Base-by-base conservation (phyloP, 1,140 invertebrate species). In the Cardiocondyla obscurior region DNA sequence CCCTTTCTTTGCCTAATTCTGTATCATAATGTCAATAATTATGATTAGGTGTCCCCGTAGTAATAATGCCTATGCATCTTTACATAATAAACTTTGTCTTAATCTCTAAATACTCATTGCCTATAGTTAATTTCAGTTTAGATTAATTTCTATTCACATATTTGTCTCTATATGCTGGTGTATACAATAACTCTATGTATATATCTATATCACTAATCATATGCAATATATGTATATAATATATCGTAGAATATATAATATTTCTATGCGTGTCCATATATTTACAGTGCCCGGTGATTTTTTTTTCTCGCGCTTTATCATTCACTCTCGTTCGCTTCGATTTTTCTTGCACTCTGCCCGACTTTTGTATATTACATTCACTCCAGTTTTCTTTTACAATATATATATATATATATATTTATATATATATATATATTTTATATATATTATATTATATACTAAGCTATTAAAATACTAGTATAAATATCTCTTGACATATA, bases 391-490 rank as follows among this genome's bases (percentile, higher is more conserved):
- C 39, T 83, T 76, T 85, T 57, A 70, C 82, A 53, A 70, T 85
- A 58, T 85, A 85, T 85, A 82, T 88, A 84, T 88, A 85, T 85
- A 65, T 87, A 76, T 85, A 73, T 87, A 70, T 82, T 62, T 90
- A 87, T 88, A 88, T 81, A n/a, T 85, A 82, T 77, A 62, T 91
- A 90, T 85, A 58, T 91, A 91, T 89, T 92, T n/a, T n/a, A 70
- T 82, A 69, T 90, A 87, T 88, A 88, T 81, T 85, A 82, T 77
- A 62, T 90, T 91, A 90, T 85, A 58, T 91, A 91, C 90, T 92
- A 91, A 92, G 92, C 92, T 93, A 93, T 93, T 93, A 93, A 93
- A 93, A 93, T 93, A 93, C 92, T 92, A 93, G 91, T 92, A 93
- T 93, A 93, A 93, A 93, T 93, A 92, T 93, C 92, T 93, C 91